Evolutionary conservation across 2,797 vertebrate species (phyloP).

Genomic region (Cirrhinus mrigala): DNA sequence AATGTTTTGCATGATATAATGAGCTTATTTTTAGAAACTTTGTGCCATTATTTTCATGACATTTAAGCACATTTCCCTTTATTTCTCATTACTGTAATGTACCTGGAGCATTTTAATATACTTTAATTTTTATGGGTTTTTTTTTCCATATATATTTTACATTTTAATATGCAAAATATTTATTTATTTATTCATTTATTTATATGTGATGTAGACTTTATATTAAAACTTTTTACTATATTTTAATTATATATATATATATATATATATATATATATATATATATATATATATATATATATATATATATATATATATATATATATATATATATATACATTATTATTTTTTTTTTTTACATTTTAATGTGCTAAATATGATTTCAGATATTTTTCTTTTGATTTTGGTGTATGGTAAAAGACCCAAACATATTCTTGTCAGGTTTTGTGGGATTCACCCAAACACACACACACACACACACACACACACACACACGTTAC

Average conservation of each 20-base stretch:
- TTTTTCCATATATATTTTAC: background rate
- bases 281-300: no score
- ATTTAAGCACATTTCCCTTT: background rate
- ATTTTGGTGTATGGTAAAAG: background rate
- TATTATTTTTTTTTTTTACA: background rate
- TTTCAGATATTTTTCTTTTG: background rate
- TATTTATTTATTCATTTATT: background rate
- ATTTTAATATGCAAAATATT: background rate
- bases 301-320: no score
- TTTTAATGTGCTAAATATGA: background rate
- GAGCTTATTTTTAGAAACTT: background rate
- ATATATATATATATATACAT: background rate
- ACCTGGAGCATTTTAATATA: background rate
- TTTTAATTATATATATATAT: background rate
- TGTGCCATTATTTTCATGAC: background rate
- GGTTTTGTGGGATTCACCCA: background rate
- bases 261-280: no score
- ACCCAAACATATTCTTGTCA: background rate
- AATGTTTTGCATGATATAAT: background rate
- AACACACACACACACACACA: background rate
- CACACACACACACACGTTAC: background rate
- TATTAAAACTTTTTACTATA: background rate
- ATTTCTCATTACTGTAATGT: background rate
- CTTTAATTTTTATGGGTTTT: background rate
- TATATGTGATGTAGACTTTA: background rate